Base-by-base conservation (phyloP, 2,797 vertebrate species). In the Cryptoblepharus egeriae region DNA sequence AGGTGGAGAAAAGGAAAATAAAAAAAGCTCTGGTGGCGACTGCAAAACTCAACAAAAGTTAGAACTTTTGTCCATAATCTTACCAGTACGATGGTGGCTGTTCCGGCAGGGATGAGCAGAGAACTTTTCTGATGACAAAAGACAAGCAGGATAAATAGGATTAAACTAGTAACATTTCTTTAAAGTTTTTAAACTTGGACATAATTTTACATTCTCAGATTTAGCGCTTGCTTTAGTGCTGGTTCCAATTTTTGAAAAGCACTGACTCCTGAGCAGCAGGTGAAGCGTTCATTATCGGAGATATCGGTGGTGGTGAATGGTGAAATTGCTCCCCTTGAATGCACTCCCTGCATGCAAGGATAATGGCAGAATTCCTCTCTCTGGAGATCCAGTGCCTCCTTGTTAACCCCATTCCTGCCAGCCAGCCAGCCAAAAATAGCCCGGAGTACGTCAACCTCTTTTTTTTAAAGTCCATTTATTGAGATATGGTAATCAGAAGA, bases 391-490 rank as follows among this genome's bases (percentile, higher is more conserved):
- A 5, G 85, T 79, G 83, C 57, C 77, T 63, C 11, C 78, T 37
- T 15, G 75, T 93, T 94, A 93, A 93, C 92, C 73, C 88, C 55
- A 91, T 90, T 88, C 85, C 88, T 92, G 80, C 88, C 88, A 88
- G n/a, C n/a, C n/a, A 82, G 85, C 69, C n/a, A 85, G 80, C 32
- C 85, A 87, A 85, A 65, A 22, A 6, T 69, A 88, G 37, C 39
- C 37, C 74, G 82, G 79, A 79, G 28, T n/a, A 30, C 10, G 68
- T 49, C 77, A 69, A 12, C 1, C 9, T 2, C 16, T 86, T 81
- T 67, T 24, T 32, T 35, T 61, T 35, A 1, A 7, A 18, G 30
- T 67, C 26, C 52, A 28, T 55, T 52, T 18, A 75, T 30, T 16
- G 28, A 32, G 3, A 22, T 15, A 45, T 32, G 5, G 9, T 18